Conservation (phyloP, 1,140 invertebrate species). For the Drosophila elegans region DNA sequence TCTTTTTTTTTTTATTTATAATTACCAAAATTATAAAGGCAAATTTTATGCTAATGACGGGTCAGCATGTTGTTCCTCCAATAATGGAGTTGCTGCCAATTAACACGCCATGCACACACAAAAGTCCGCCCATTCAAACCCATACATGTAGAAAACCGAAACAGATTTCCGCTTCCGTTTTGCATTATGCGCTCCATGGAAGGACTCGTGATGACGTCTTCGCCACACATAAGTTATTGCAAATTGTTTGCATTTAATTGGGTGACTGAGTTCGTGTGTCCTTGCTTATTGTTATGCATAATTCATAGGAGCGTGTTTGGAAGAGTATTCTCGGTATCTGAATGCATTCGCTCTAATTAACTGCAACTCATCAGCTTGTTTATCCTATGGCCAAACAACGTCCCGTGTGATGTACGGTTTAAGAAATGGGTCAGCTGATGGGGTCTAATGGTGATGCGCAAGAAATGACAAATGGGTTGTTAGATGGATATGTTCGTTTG, state of each 20-base stretch:
- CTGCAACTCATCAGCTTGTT: slow-evolving; percentile 65
- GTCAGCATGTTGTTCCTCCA: slow-evolving; percentile 54
- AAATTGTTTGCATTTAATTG: slow-evolving; percentile 83
- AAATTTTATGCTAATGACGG: slow-evolving; percentile 50
- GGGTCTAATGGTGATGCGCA: slow-evolving; percentile 15
- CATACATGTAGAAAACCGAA: slow-evolving; percentile 34
- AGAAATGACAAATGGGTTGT: slow-evolving; percentile 57
- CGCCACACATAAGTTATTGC: slow-evolving; percentile 74
- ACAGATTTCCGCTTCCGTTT: slow-evolving; percentile 78
- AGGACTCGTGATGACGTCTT: slow-evolving; percentile 47
- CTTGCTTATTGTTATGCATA: slow-evolving; percentile 58
- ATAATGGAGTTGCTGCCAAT: slow-evolving; percentile 54
- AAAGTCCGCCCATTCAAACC: neutral
- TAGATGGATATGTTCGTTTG: neutral
- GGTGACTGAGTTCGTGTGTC: slow-evolving; percentile 36
- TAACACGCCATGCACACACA: slow-evolving; percentile 40
- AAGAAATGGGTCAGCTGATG: slow-evolving; percentile 2
- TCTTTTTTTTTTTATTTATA: slow-evolving; percentile 21
- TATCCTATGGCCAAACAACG: slow-evolving; percentile 53
- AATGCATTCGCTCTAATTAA: slow-evolving; percentile 76
- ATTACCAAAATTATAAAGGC: slow-evolving; percentile 59
- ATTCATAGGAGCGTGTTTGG: slow-evolving; percentile 34
- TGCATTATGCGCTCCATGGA: slow-evolving; percentile 66
- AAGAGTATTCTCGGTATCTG: slow-evolving; percentile 26
- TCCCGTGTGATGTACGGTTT: slow-evolving; percentile 40